Evolutionary conservation across 2,888 invertebrate genomes (phyloP).

Genomic region (Ectemnius cavifrons): DNA sequence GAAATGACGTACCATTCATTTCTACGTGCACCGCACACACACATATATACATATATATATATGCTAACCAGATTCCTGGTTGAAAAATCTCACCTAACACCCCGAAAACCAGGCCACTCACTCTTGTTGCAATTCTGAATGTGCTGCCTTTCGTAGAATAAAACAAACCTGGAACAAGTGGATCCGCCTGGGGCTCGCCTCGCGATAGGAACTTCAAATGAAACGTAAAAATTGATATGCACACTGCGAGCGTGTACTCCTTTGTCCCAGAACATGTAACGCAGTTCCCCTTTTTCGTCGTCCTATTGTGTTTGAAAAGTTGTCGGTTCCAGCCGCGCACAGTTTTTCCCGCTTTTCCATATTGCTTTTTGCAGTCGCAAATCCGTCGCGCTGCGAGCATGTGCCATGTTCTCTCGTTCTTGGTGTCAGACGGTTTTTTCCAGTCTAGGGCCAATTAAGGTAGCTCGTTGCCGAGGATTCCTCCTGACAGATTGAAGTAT

Average conservation of each 20-base stretch:
- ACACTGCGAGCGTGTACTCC: background rate
- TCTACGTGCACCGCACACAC: too few species aligned
- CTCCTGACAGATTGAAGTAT: conserved; percentile 13
- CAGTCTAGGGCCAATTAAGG: background rate
- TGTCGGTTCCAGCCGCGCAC: background rate
- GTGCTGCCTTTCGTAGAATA: too few species aligned
- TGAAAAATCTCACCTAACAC: too few species aligned
- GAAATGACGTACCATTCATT: too few species aligned
- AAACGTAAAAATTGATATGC: conserved; percentile 8
- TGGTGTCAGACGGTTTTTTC: too few species aligned
- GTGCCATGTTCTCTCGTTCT: too few species aligned
- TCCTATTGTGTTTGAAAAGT: conserved; percentile 5
- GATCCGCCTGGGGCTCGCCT: too few species aligned
- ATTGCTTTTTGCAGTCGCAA: background rate
- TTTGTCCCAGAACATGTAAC: background rate
- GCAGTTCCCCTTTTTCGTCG: background rate
- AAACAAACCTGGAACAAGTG: too few species aligned
- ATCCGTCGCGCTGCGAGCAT: background rate
- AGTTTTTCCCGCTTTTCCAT: background rate
- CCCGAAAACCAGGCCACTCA: too few species aligned
- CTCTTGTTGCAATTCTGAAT: too few species aligned
- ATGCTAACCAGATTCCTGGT: too few species aligned
- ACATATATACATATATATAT: too few species aligned
- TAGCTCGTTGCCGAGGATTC: background rate
- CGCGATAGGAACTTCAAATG: background rate